Percentiles rank a stretch among this genome's conserved stretches.
These are phyloP conservation scores for Agapostemon virescens DNA, from an alignment of 2,888 invertebrate species.

Conservation along the genomic window DNA sequence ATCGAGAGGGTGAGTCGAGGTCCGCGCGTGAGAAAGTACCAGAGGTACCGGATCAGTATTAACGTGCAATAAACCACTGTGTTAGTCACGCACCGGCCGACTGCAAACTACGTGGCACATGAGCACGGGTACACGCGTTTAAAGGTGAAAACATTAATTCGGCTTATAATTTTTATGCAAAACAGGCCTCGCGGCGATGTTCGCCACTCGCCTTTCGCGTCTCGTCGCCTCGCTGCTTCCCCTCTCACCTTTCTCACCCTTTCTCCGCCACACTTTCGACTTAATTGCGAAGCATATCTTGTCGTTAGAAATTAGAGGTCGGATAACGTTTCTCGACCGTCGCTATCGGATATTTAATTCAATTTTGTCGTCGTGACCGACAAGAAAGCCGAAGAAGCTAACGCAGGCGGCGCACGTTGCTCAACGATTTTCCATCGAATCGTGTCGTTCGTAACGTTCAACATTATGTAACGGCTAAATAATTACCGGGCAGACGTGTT, in stretches of 20 bases:
- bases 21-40: slow-evolving; percentile 58
- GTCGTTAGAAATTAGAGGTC: slow-evolving; percentile 46
- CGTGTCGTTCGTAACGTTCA: neutral
- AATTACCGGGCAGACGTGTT: neutral
- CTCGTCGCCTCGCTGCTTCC: slow-evolving; percentile 14
- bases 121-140: slow-evolving; percentile 51
- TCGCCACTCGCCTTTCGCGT: slow-evolving; percentile 32
- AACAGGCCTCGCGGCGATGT: slow-evolving; percentile 65
- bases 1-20: slow-evolving; percentile 23
- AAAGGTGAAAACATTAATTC: slow-evolving; percentile 71
- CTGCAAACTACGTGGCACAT: slow-evolving; percentile 79
- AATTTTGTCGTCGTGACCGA: slow-evolving; percentile 8
- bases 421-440: neutral
- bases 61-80: slow-evolving; percentile 81
- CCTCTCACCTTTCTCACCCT: slow-evolving; percentile 19
- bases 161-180: slow-evolving; percentile 73
- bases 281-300: slow-evolving; percentile 63
- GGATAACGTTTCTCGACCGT: slow-evolving; percentile 4
- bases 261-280: slow-evolving; percentile 51
- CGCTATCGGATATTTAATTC: slow-evolving; percentile 19
- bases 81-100: slow-evolving; percentile 86
- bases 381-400: neutral
- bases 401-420: neutral
- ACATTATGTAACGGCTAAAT: neutral
- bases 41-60: slow-evolving; percentile 54